These are phyloP conservation scores for Speoplatyrhinus poulsoni DNA, from an alignment of 2,113 vertebrate species.

Conservation along the genomic window DNA sequence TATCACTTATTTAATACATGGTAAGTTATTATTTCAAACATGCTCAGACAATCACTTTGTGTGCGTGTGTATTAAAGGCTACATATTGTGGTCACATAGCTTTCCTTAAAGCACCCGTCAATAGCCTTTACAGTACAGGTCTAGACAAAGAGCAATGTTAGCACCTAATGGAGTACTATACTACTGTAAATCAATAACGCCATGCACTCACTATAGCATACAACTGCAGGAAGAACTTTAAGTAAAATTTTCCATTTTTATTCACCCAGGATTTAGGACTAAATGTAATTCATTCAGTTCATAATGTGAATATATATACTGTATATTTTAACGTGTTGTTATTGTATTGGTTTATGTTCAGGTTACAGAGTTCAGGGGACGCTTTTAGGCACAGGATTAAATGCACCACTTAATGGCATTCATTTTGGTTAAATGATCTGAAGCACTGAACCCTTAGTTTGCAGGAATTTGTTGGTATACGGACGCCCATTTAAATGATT, in stretches of 20 bases:
- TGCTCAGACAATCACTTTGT: not conserved
- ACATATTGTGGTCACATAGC: slow-evolving; percentile 10
- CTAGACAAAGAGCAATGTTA: slow-evolving; percentile 23
- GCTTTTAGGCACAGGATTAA: not conserved
- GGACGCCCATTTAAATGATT: not conserved
- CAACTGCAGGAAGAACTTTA: not conserved
- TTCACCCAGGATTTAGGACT: no score
- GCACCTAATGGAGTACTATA: not conserved
- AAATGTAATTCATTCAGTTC: no score
- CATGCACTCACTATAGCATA: not conserved
- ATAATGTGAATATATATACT: no score
- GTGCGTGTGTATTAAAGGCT: not conserved
- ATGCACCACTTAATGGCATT: not conserved
- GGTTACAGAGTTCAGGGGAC: not conserved
- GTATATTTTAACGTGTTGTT: not conserved
- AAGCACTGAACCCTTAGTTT: not conserved
- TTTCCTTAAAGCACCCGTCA: slow-evolving; percentile 15
- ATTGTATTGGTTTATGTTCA: not conserved
- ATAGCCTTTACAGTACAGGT: slow-evolving; percentile 27
- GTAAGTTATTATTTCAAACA: no score
- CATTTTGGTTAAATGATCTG: slow-evolving; percentile 13
- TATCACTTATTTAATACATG: slow-evolving; percentile 9
- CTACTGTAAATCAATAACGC: not conserved
- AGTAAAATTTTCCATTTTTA: no score
- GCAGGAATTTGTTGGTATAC: not conserved